Evolutionary conservation across 2,113 vertebrate species (phyloP), one percentile per base, ranked within the genome.

Genomic region (Corvus cornix): DNA sequence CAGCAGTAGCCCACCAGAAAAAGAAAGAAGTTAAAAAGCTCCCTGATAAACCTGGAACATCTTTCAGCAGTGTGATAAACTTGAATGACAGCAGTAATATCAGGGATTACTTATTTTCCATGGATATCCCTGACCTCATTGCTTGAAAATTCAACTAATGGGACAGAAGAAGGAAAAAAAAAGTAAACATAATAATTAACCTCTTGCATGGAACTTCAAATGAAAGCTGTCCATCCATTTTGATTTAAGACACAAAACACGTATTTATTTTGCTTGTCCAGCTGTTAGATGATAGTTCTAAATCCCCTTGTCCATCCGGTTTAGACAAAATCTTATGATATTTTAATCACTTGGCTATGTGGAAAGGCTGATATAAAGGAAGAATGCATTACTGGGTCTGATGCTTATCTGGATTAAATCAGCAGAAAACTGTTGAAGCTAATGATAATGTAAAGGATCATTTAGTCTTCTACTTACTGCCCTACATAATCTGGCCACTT

Each of bases 251-350:
- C 69, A 85, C 41, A 90, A 93, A 93, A 68, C 39, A 86, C 1
- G 10, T 88, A 73, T 92, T 97, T 97, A 95, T 97, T 98, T 97
- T 98, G 95, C 97, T 96, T 98, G 97, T 97, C 97, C 98, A 98
- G 97, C 97, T 98, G 98, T 97, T 92, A 84, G 77, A 88, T 31
- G 53, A 91, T 95, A 88, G 79, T 87, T 90, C 91, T 98, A 97
- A 98, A 97, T 97, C 95, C 93, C 96, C 97, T 95, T 96, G 60
- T 59, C 67, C 39, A 90, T 90, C 88, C 23, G 96, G 63, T 96
- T 96, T 79, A 94, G 93, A 95, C 39, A 86, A 94, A 95, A 79
- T 82, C 48, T 94, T 84, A 76, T 55, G 60, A 91, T 93, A 70
- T 93, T 96, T 77, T 81, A 95, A 92, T 90, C 82, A 63, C 85